Conservation (phyloP, 2,888 invertebrate genomes). For the Drosophila stalkeri region DNA sequence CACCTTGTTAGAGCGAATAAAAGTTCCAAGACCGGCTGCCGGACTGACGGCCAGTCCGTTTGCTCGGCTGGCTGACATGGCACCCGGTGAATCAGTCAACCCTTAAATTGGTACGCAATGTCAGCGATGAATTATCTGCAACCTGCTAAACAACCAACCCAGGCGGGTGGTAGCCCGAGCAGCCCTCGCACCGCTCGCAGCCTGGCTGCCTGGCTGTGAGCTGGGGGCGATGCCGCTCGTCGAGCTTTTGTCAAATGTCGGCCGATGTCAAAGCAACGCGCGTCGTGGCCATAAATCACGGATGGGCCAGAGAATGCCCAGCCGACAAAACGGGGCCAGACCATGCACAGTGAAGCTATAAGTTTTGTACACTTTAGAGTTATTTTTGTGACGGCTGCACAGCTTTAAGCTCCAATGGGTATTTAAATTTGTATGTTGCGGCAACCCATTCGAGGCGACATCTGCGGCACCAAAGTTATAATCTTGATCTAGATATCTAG, state of each 20-base stretch:
- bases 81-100: slow-evolving; percentile 75
- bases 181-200: too few relatives aligned
- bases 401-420: slow-evolving; percentile 54
- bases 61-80: slow-evolving; percentile 15
- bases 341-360: slow-evolving; percentile 37
- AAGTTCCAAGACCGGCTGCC: slow-evolving; percentile 28
- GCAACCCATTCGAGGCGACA: not conserved
- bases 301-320: slow-evolving; percentile 48
- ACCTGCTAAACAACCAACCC: slow-evolving; percentile 78
- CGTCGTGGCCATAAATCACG: slow-evolving; percentile 75
- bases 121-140: slow-evolving; percentile 82
- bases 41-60: slow-evolving; percentile 11
- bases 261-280: slow-evolving; percentile 78
- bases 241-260: slow-evolving; percentile 81
- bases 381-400: slow-evolving; percentile 11
- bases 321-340: slow-evolving; percentile 23
- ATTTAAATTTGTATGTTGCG: not conserved
- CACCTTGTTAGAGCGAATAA: slow-evolving; percentile 59
- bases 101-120: slow-evolving; percentile 81
- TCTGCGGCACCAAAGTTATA: not conserved
- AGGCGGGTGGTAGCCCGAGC: slow-evolving; percentile 34
- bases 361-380: slow-evolving; percentile 48
- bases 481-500: not conserved
- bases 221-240: slow-evolving; percentile 26
- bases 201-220: not conserved